These are phyloP conservation scores for Siphamia tubifer DNA, from an alignment of 2,113 vertebrate genomes.

Conservation along the genomic window DNA sequence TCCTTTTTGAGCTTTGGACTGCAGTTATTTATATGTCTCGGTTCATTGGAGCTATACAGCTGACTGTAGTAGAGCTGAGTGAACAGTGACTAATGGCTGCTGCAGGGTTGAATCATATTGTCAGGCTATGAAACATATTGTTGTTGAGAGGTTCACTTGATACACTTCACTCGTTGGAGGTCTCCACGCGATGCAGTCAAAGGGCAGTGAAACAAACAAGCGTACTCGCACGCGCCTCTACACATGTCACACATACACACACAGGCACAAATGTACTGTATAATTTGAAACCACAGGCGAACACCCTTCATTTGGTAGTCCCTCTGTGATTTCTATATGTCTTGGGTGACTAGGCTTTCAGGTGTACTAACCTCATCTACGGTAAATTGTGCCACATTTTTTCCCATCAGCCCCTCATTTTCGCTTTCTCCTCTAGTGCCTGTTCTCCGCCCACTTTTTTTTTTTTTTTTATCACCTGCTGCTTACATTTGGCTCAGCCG, in stretches of 20 bases:
- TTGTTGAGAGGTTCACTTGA: slow-evolving; percentile 57
- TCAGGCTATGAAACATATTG: slow-evolving; percentile 57
- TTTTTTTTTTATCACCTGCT: background rate
- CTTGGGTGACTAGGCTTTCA: slow-evolving; percentile 10
- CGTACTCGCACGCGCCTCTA: background rate
- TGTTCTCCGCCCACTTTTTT: background rate
- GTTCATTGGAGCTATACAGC: slow-evolving; percentile 46
- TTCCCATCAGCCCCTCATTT: background rate
- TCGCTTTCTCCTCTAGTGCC: background rate
- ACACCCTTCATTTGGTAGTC: background rate
- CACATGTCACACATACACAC: background rate
- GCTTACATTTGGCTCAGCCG: background rate
- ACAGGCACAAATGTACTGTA: background rate
- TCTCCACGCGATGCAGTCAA: background rate
- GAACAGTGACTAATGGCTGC: slow-evolving; percentile 67
- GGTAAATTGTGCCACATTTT: background rate
- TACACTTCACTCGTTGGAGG: slow-evolving; percentile 35
- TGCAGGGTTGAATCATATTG: slow-evolving; percentile 64
- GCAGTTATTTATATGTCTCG: slow-evolving; percentile 58
- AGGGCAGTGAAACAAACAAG: background rate
- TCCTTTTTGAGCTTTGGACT: background rate
- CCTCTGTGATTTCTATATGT: background rate
- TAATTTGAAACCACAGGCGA: background rate
- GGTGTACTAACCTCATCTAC: background rate
- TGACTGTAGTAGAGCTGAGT: slow-evolving; percentile 41